phyloP scores from a whole-genome alignment of 2,113 vertebrate genomes.

The Rhabdomys dilectus region DNA sequence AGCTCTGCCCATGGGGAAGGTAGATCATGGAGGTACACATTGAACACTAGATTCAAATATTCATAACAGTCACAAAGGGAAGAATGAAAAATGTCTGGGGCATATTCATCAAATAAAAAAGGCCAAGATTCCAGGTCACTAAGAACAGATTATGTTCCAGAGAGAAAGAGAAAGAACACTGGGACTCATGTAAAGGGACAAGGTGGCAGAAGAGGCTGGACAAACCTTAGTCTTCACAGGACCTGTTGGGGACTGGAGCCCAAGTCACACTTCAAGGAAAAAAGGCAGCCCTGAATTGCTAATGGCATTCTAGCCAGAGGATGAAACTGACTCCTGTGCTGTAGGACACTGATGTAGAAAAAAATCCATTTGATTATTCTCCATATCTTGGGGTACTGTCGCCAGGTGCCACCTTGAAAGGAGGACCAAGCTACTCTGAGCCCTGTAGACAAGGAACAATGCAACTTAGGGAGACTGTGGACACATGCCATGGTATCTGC shows the following conservation, averaged over 20 bases:
- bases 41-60: too few relatives aligned
- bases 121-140: not conserved
- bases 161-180: not conserved
- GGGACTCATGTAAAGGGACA: not conserved
- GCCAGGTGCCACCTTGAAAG: not conserved
- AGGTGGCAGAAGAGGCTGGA: not conserved
- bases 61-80: not conserved
- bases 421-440: not conserved
- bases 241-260: not conserved
- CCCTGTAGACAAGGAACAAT: not conserved
- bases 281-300: not conserved
- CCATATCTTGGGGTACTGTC: not conserved
- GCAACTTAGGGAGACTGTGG: not conserved
- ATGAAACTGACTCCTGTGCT: not conserved
- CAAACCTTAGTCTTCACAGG: not conserved
- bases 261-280: not conserved
- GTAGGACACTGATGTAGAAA: not conserved
- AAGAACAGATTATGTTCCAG: not conserved
- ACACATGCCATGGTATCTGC: not conserved
- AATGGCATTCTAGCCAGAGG: not conserved
- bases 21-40: not conserved
- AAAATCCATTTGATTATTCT: not conserved
- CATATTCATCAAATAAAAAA: not conserved
- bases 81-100: not conserved
- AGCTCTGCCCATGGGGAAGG: not conserved